Base-by-base conservation (phyloP, 2,797 vertebrate genomes). In the Antennarius maculatus region DNA sequence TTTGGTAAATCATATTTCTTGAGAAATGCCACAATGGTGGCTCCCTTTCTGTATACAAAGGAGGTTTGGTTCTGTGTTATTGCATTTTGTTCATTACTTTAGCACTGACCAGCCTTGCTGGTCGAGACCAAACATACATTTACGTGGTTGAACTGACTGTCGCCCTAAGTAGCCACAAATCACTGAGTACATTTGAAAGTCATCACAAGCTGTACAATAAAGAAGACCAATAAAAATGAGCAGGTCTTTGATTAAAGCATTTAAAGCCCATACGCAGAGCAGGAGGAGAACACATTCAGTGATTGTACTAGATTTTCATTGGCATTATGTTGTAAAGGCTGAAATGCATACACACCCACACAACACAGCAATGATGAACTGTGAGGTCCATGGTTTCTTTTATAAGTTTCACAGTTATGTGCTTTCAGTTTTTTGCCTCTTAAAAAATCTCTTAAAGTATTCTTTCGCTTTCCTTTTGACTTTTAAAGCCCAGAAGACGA, bases 211-310 rank as follows among this genome's bases (percentile, higher is more conserved):
- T 79, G 86, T 77, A 81, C 82, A 79, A 90, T 89, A 91, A 91
- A 91, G 87, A 89, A 90, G 79, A 81, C 62, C 79, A 84, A 87
- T 90, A 87, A 90, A 91, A 89, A 89, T 85, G 74, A 89, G 79
- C 79, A 85, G 73, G 49, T 80, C 73, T 88, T 89, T 76, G 81
- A 89, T 88, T 84, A 69, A 85, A 79, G 76, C 82, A 52, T 87
- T 89, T 82, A 82, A 80, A 86, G 81, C 57, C 81, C 71, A 74
- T 84, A 86, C 79, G 87, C 76, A 82, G 76, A 88, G 79, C 80
- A 77, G 79, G 65, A 65, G 80, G 43, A 7, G 63, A 86, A 78
- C 85, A 82, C 87, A 87, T 91, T 89, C 89, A 83, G 80, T 84
- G 86, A 90, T 87, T 88, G 79, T 87, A 76, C 74, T 80, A 73